Evolutionary conservation across 1,140 invertebrate genomes (phyloP), one percentile per base, ranked within the genome.

Genomic region (Brachionus calyciflorus): DNA sequence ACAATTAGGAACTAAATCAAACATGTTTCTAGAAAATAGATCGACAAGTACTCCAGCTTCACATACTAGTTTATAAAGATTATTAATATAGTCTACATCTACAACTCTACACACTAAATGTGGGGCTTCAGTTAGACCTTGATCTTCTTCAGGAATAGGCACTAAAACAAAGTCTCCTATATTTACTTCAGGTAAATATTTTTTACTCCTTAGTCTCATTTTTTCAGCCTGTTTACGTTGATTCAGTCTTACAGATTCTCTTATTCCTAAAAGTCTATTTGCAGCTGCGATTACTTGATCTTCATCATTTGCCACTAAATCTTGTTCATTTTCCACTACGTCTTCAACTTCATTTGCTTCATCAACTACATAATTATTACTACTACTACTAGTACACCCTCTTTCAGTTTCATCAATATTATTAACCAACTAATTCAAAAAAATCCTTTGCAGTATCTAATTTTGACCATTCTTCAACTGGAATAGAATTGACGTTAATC

Each of bases 391-490:
- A n/a, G n/a, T n/a, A n/a, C n/a, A n/a, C n/a, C n/a, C n/a, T n/a
- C n/a, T n/a, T n/a, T 33, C 28, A 28, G 3, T 17, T 40, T 63
- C 30, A n/a, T 57, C 26, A 6, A 24, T 60, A 60, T 33, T 60
- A 26, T 37, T 60, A 60, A 33, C 55, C 55, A 60, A 60, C 55
- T 21, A 30, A n/a, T 14, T 33, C 55, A 33, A 60, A 60, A 14
- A 60, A 19, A 17, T 60, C 28, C 37, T 60, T 40, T 14, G 55
- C 55, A 60, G 55, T 60, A 26, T 60, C 55, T 14, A 60, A 40
- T n/a, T 60, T 37, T 21, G 55, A 60, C 55, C 55, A 60, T 37
- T 60, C 55, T 37, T 60, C 55, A 40, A 60, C 55, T 33, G 55
- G 55, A 3, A 60, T 33, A 60, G n/a, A 0, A n/a, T 63, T 12